Base-by-base conservation (phyloP, 2,797 vertebrate genomes). In the Mareca strepera region DNA sequence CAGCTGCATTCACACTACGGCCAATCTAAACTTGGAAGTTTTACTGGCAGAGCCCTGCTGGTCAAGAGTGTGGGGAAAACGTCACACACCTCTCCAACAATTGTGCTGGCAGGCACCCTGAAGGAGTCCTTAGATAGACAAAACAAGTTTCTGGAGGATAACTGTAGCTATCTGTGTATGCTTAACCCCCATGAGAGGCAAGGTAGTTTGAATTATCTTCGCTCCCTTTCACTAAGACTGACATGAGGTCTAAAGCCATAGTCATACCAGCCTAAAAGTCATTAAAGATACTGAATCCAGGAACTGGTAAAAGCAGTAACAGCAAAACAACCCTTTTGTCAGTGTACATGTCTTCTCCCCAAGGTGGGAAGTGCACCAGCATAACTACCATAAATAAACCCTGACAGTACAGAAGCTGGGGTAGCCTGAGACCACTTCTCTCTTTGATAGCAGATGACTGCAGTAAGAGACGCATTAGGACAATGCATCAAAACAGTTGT, bases 1-100 rank as follows among this genome's bases (percentile, higher is more conserved):
- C 13, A 77, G 43, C 55, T 67, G 31, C 67, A 53, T 74, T 95
- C 72, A 80, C 35, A 23, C 68, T 63, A 74, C 9, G 74, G n/a
- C 10, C 79, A 77, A 56, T 48, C 91, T 94, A 94, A 96, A 95
- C 72, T 91, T 82, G 85, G 94, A 94, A 60, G 15, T 74, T 92
- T 96, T 96, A 95, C 95, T 77, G 92, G 89, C 92, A 96, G 53
- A 91, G 52, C 74, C 43, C 56, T 0, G 0, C 52, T 87, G 39
- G 52, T 90, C 87, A 74, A 85, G 87, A 87, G 79, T 25, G 48
- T 26, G 87, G 72, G 43, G 75, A 48, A 93, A 88, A 6, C 25
- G 53, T 50, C 56, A 68, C 48, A 56, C 75, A 80, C 26, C 52
- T 85, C 90, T 85, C 46, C 77, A 82, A 89, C 79, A 92, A 68